Percentiles rank a stretch among this genome's conserved stretches.
These are phyloP conservation scores for Aphelenchoides bicaudatus DNA, from an alignment of 2,888 invertebrate genomes.

Conservation along the genomic window DNA sequence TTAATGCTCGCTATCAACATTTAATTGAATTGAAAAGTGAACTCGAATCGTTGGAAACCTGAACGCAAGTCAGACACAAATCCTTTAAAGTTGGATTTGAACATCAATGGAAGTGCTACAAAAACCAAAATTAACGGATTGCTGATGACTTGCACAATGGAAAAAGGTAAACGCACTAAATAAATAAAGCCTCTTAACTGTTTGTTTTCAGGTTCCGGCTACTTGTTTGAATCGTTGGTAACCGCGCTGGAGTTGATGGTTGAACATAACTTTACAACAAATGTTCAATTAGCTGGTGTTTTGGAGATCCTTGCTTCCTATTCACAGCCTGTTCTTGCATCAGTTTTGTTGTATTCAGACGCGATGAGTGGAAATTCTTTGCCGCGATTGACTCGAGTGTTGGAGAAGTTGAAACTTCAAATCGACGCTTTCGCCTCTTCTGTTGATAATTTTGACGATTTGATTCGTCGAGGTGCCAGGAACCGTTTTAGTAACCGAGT, in stretches of 20 bases:
- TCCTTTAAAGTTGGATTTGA: conserved; percentile 12
- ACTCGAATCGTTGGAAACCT: conserved; percentile 11
- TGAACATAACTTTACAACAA: conserved; percentile 33
- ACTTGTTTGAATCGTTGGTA: conserved; percentile 29
- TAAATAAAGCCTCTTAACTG: background rate
- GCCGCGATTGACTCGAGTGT: conserved; percentile 62
- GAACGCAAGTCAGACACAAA: conserved; percentile 10
- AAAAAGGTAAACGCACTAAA: conserved; percentile 25
- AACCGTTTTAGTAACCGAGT: background rate
- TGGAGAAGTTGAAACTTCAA: conserved; percentile 77
- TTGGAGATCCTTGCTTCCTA: conserved; percentile 80
- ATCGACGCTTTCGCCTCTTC: conserved; percentile 71
- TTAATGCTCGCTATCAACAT: conserved; percentile 34
- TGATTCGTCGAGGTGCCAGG: conserved; percentile 66
- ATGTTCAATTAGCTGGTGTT: conserved; percentile 66
- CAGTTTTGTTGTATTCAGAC: conserved; percentile 70
- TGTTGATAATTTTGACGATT: conserved; percentile 65
- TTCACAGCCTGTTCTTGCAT: conserved; percentile 81
- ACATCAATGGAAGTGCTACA: background rate
- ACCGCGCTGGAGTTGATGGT: conserved; percentile 25
- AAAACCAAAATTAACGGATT: conserved; percentile 10
- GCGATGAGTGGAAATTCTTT: conserved; percentile 22
- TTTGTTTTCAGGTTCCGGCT: conserved; percentile 27
- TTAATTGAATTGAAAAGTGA: conserved; percentile 28
- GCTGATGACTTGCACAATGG: conserved; percentile 30